A percentile compares a stretch with the other conserved stretches of the same genome.
Evolutionary conservation across 2,888 invertebrate species (phyloP).

Genomic region (Holacanthella duospinosa): DNA sequence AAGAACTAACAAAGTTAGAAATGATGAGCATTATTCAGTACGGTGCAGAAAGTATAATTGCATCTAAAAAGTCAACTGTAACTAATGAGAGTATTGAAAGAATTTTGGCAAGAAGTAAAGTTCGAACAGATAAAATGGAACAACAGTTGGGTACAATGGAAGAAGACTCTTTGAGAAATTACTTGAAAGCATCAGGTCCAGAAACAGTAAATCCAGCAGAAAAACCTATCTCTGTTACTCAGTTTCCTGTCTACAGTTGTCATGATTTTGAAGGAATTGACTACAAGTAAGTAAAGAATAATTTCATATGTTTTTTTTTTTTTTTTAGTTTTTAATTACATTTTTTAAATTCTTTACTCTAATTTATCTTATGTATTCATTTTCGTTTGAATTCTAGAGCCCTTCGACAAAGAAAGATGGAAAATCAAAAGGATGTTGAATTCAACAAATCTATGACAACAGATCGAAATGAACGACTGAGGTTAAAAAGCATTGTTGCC

Average conservation of each 20-base stretch:
- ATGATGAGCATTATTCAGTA: constrained; percentile 24
- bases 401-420: too few species aligned
- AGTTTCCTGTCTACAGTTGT: background rate
- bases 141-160: constrained; percentile 15
- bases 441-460: too few species aligned
- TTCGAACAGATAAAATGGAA: constrained; percentile 17
- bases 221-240: background rate
- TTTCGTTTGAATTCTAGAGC: too few species aligned
- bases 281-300: constrained; percentile 23
- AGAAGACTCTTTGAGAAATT: constrained; percentile 17
- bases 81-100: constrained; percentile 32
- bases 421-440: too few species aligned
- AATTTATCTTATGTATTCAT: too few species aligned
- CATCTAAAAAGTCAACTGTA: constrained; percentile 11
- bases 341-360: too few species aligned
- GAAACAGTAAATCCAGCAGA: background rate
- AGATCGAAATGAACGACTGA: too few species aligned
- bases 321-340: too few species aligned
- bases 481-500: too few species aligned
- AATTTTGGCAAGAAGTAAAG: constrained; percentile 25
- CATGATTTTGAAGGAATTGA: constrained; percentile 30
- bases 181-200: constrained; percentile 7
- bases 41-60: constrained; percentile 29
- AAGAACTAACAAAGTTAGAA: constrained; percentile 13
- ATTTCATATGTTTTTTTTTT: too few species aligned